A percentile compares a stretch with the other conserved stretches of the same genome.
Conservation (phyloP, 1,140 invertebrate species). For the Drosophila setifemur region DNA sequence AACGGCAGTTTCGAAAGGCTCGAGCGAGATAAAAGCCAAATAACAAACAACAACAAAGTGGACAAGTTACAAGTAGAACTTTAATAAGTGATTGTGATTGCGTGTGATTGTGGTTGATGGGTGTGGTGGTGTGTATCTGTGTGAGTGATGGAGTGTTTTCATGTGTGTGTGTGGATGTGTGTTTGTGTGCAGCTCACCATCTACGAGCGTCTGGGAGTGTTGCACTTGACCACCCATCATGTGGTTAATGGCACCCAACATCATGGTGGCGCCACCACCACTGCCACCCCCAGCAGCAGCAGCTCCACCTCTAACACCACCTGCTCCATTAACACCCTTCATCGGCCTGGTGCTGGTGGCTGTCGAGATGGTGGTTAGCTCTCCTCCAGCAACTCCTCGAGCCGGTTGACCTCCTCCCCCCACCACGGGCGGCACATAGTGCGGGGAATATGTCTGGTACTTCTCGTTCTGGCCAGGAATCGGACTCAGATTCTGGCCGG, state of each 20-base stretch:
- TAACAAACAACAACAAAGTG: constrained; percentile 54
- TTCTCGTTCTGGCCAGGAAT: constrained; percentile 45
- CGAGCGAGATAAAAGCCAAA: constrained; percentile 43
- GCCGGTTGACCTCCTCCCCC: constrained; percentile 5
- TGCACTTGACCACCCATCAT: constrained; percentile 54
- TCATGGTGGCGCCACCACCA: constrained; percentile 2
- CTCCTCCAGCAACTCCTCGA: constrained; percentile 1
- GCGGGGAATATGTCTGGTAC: constrained; percentile 67
- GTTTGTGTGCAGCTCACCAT: constrained; percentile 66
- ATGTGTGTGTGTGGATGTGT: constrained; percentile 6
- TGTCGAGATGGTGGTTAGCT: constrained; percentile 22
- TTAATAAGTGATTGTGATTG: constrained; percentile 14
- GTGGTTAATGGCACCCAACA: constrained; percentile 20
- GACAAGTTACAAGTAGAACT: constrained; percentile 33
- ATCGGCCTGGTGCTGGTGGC: constrained; percentile 16
- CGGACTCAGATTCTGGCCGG: neutral
- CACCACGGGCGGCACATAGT: constrained; percentile 50
- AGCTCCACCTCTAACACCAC: neutral
- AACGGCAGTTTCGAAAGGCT: constrained; percentile 23
- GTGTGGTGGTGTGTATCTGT: constrained; percentile 6
- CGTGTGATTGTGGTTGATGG: constrained; percentile 6
- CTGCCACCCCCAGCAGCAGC: too few relatives aligned
- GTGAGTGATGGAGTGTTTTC: too few relatives aligned
- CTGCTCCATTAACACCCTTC: neutral
- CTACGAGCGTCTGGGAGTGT: constrained; percentile 72